Evolutionary conservation across 2,797 vertebrate species (phyloP), one percentile per base, ranked within the genome.

Genomic region (Diplodus sargus): DNA sequence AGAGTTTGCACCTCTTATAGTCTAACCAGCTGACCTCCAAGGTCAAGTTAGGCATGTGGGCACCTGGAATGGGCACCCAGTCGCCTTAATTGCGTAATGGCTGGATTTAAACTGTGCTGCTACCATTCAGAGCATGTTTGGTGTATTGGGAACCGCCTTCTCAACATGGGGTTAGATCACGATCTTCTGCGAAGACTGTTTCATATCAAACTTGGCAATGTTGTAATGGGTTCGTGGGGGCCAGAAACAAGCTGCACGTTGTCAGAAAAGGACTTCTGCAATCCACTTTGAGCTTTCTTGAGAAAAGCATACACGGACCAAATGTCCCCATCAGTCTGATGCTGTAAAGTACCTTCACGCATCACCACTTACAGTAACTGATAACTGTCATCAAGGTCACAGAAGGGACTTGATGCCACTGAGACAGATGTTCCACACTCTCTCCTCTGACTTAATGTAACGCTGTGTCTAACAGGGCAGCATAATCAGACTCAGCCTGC

Each of bases 1-100:
- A 53, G 25, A 63, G 51, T 30, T 18, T 20, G 43, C n/a, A 25
- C 25, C 15, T 84, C 5, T 71, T 54, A 14, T 43, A 18, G 39
- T 43, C 25, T 54, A 60, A 74, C 59, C 75, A 58, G 2, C 54
- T 74, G 69, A 68, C 84, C 83, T 79, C 75, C 87, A 92, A 91
- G 89, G 88, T 89, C 88, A 88, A 43, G 34, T 43, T 34, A 54
- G 51, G 47, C 66, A 68, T 47, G 51, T 9, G 45, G 5, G 4
- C 45, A 74, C 12, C 28, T 48, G 7, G 34, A 34, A 34, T 9
- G 34, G 34, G 34, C 34, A 34, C 34, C n/a, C 52, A 42, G 69
- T 70, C 48, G 15, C 4, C 4, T 30, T 65, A 62, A 64, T 34
- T 72, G 39, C 18, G 5, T 42, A 20, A 79, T 62, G 15, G 54